These are phyloP conservation scores for Gobius niger DNA, from an alignment of 2,113 vertebrate genomes.

Conservation along the genomic window DNA sequence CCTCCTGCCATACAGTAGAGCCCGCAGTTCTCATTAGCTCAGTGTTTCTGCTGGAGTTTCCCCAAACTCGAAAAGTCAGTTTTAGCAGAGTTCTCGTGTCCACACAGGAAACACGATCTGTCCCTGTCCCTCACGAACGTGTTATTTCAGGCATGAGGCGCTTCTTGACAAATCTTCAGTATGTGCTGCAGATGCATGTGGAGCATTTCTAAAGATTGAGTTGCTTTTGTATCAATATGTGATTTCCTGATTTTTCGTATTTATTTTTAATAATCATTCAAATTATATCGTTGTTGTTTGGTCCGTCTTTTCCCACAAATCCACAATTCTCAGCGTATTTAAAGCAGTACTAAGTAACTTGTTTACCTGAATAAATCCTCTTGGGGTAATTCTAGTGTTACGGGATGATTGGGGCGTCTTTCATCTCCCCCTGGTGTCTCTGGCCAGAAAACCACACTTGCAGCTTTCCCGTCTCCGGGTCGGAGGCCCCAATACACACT, in stretches of 20 bases:
- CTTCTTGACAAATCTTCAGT: constrained; percentile 3
- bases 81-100: neutral
- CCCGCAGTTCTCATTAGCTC: constrained; percentile 1
- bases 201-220: neutral
- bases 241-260: too few relatives aligned
- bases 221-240: neutral
- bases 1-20: neutral
- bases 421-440: too few relatives aligned
- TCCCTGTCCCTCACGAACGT: neutral
- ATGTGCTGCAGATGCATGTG: neutral
- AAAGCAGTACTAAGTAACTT: too few relatives aligned
- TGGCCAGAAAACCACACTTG: too few relatives aligned
- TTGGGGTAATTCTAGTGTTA: too few relatives aligned
- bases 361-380: too few relatives aligned
- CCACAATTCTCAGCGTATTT: too few relatives aligned
- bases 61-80: neutral
- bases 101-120: constrained; percentile 8
- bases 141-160: neutral
- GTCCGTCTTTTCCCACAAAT: too few relatives aligned
- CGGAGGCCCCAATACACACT: too few relatives aligned
- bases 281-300: neutral
- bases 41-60: neutral
- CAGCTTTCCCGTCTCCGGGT: too few relatives aligned
- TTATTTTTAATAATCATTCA: neutral
- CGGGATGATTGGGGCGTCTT: too few relatives aligned